These are phyloP conservation scores for Sinodicranocentrus sp. DNA, from an alignment of 2,888 invertebrate genomes.

Conservation along the genomic window DNA sequence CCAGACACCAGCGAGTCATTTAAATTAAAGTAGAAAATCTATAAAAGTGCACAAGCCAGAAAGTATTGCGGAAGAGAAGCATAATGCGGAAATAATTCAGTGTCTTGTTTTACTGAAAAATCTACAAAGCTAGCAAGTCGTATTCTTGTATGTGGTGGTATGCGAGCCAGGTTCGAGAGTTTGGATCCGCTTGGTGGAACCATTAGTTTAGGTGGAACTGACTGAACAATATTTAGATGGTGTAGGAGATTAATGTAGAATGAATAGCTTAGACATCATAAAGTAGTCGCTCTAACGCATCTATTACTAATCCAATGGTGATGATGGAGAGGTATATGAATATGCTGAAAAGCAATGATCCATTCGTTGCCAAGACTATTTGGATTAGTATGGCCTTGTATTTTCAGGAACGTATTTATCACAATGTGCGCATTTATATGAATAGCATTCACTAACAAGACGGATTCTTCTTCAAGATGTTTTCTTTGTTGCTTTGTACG, in stretches of 20 bases:
- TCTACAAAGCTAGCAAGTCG: background rate
- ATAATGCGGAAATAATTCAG: constrained; percentile 9
- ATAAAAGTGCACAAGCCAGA: constrained; percentile 17
- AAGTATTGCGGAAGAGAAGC: constrained; percentile 16
- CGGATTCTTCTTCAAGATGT: background rate
- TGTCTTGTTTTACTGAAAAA: background rate
- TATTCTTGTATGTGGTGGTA: background rate
- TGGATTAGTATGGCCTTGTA: background rate
- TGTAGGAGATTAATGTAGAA: background rate
- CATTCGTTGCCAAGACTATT: background rate
- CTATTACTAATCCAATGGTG: background rate
- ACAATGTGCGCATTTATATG: too few relatives aligned
- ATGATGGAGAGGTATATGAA: background rate
- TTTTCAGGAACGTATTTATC: background rate
- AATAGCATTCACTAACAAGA: too few relatives aligned
- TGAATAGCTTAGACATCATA: background rate
- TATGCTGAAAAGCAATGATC: background rate
- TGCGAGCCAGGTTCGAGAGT: too few relatives aligned
- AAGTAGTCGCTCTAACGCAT: background rate
- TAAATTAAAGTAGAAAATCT: background rate
- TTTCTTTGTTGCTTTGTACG: background rate
- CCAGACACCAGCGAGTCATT: background rate
- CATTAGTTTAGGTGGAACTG: background rate
- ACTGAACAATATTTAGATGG: background rate
- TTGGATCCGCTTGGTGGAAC: background rate